A percentile compares a stretch with the other conserved stretches of the same genome.
phyloP scores from a whole-genome alignment of 1,140 invertebrate species.

The Apis cerana region DNA sequence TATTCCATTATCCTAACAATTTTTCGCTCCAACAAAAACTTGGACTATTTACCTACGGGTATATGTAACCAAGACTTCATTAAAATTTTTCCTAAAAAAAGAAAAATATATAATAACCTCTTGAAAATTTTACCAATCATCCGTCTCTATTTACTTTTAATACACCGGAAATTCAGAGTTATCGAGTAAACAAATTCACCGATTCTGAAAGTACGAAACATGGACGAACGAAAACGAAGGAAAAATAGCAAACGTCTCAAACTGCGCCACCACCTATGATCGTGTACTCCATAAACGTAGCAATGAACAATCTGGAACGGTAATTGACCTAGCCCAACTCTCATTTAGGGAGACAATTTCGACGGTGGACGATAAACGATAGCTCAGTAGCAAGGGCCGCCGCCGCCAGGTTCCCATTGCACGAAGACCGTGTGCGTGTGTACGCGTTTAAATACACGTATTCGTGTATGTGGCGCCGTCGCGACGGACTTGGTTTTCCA shows the following conservation, averaged over 20 bases:
- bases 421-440: too few relatives aligned
- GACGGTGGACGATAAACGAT: constrained; percentile 4
- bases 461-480: constrained; percentile 24
- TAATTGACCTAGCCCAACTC: constrained; percentile 25
- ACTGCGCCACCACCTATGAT: constrained; percentile 3
- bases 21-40: too few relatives aligned
- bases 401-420: neutral
- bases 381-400: constrained; percentile 9
- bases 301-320: constrained; percentile 16
- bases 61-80: too few relatives aligned
- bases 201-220: neutral
- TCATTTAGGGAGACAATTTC: constrained; percentile 29
- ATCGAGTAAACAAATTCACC: neutral
- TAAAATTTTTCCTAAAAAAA: too few relatives aligned
- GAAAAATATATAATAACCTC: too few relatives aligned
- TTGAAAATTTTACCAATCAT: neutral
- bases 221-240: too few relatives aligned
- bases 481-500: constrained; percentile 33
- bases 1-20: too few relatives aligned
- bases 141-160: neutral
- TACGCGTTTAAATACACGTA: neutral
- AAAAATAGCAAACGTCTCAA: neutral
- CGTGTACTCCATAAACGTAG: constrained; percentile 5
- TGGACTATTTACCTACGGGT: too few relatives aligned
- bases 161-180: neutral